These are phyloP conservation scores for Phorcus lineatus DNA, from an alignment of 2,888 invertebrate species.

Conservation along the genomic window DNA sequence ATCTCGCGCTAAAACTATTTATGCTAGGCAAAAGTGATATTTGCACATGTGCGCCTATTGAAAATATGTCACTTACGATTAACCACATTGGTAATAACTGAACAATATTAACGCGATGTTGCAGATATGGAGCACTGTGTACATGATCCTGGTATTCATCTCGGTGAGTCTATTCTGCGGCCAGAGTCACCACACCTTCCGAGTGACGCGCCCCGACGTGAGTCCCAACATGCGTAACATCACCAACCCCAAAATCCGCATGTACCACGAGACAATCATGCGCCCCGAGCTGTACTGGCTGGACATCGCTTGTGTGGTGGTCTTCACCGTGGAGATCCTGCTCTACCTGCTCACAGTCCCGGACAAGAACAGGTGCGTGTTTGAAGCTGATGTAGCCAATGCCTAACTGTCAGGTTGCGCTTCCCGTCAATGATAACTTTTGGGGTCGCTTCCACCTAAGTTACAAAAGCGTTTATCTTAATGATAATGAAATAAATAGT, in stretches of 20 bases:
- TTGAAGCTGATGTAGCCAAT: no score
- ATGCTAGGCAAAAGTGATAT: no score
- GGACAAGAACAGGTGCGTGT: not conserved
- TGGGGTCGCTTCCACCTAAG: no score
- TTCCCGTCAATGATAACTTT: no score
- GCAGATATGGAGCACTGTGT: conserved; percentile 13
- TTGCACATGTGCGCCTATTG: no score
- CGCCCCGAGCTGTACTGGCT: not conserved
- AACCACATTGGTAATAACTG: no score
- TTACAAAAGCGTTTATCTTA: no score
- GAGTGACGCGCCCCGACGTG: not conserved
- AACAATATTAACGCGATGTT: no score
- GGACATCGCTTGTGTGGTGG: conserved; percentile 8
- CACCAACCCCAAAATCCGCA: not conserved
- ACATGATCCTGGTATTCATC: not conserved
- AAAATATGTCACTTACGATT: no score
- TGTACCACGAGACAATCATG: not conserved
- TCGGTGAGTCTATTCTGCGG: not conserved
- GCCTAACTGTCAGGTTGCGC: no score
- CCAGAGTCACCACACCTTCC: not conserved
- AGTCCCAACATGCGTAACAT: not conserved
- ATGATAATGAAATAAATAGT: no score
- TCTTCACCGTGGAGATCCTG: conserved; percentile 15
- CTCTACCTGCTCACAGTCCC: conserved; percentile 1
- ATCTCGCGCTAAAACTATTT: no score